Conservation (phyloP, 2,888 invertebrate genomes). For the Zele albiditarsus region DNA sequence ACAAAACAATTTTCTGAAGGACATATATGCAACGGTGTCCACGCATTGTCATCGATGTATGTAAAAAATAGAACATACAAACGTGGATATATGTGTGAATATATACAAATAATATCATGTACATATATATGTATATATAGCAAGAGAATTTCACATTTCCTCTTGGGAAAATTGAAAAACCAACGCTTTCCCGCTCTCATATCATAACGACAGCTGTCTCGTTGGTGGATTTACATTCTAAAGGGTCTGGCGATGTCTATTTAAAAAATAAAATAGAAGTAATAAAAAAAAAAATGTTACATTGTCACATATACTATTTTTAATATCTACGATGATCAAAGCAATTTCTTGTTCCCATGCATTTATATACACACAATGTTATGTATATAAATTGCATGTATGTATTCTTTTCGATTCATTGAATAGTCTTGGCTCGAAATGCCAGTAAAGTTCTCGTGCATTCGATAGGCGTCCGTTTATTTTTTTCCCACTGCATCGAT, state of each 20-base stretch:
- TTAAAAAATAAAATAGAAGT: neutral
- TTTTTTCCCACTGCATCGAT: constrained; percentile 65
- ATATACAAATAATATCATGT: neutral
- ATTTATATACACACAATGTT: neutral
- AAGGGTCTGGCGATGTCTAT: constrained; percentile 2
- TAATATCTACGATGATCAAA: constrained; percentile 2
- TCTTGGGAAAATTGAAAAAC: constrained; percentile 36
- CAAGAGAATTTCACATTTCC: constrained; percentile 35
- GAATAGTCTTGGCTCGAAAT: neutral
- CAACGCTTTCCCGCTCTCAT: constrained; percentile 16
- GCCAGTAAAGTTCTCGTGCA: constrained; percentile 8
- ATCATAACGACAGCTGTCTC: constrained; percentile 36
- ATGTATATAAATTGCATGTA: neutral
- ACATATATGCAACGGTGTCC: constrained; percentile 10
- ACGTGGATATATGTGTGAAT: neutral
- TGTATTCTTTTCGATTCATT: constrained; percentile 5
- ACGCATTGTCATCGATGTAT: neutral
- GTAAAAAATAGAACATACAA: neutral
- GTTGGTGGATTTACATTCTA: constrained; percentile 27
- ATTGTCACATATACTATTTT: neutral
- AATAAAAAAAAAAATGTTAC: neutral
- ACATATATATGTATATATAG: neutral
- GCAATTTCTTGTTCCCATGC: neutral
- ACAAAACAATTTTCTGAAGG: constrained; percentile 34
- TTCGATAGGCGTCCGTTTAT: constrained; percentile 23